Conservation (phyloP, 2,797 vertebrate species). For the Alosa sapidissima region DNA sequence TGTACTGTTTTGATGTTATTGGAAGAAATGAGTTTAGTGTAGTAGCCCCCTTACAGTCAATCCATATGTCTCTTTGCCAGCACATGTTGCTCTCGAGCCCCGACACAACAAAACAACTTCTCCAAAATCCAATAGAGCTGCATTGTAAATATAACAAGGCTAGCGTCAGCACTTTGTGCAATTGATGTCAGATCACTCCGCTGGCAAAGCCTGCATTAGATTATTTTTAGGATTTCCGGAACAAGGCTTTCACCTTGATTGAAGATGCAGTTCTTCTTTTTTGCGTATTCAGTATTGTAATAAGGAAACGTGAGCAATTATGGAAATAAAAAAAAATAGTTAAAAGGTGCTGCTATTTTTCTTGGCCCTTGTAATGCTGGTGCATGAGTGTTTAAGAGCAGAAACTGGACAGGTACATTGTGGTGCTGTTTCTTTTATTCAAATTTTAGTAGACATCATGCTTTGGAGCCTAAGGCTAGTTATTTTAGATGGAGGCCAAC, state of each 20-base stretch:
- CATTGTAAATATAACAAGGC: slow-evolving; percentile 22
- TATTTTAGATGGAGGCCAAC: slow-evolving; percentile 47
- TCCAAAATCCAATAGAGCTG: slow-evolving; percentile 39
- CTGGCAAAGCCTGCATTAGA: neutral
- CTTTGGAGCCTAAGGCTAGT: slow-evolving; percentile 35
- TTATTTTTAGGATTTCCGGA: slow-evolving; percentile 3
- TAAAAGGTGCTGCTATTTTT: neutral
- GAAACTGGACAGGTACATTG: slow-evolving; percentile 1
- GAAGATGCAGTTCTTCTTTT: neutral
- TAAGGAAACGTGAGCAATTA: neutral
- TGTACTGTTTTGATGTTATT: slow-evolving; percentile 49
- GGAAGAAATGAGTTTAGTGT: slow-evolving; percentile 46
- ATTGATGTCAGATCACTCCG: slow-evolving; percentile 9
- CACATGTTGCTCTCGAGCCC: neutral
- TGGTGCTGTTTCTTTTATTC: neutral
- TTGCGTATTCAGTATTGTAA: neutral
- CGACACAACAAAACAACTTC: slow-evolving; percentile 40
- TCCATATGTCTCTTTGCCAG: slow-evolving; percentile 38
- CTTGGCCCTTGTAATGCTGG: neutral
- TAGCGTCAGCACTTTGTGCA: slow-evolving; percentile 16
- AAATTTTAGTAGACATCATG: slow-evolving; percentile 7
- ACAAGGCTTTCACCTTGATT: slow-evolving; percentile 11
- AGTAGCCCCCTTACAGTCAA: slow-evolving; percentile 24
- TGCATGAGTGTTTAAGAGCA: neutral
- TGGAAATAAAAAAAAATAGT: neutral